Evolutionary conservation across 2,888 invertebrate genomes (phyloP), one percentile per base, ranked within the genome.

Genomic region (Gibbula magus): DNA sequence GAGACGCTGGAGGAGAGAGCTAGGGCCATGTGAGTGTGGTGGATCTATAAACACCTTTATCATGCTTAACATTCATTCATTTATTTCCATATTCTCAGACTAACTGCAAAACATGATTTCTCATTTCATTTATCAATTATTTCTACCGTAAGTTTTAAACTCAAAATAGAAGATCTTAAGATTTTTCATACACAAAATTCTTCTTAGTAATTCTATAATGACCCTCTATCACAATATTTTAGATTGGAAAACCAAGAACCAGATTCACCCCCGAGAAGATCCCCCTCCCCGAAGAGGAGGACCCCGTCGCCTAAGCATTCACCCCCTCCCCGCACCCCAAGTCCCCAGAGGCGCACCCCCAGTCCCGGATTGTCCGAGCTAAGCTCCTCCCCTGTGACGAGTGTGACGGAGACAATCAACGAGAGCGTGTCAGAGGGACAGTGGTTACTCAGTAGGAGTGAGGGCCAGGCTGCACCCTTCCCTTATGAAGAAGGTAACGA

Each of bases 391-490:
- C 77, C 61, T 0, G 81, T 81, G 8, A 74, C 83, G 54, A 81
- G 80, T 66, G 1, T 82, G 39, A 85, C 90, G 0, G 91, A 91
- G 73, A 89, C 90, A 0, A 81, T 88, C 52, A 89, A 89, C 77
- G 91, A 91, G 73, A 86, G 84, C 67, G 81, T 92, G 20, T 91
- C 91, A 0, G 92, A 91, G 85, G 92, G 92, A 20, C 91, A 92
- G 84, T 92, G 92, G 92, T 83, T 92, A 52, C 80, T 92, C 51
- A 90, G 88, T 75, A 87, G 88, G 78, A 92, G 92, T 84, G 92
- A 91, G 83, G 92, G 92, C 3, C 91, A 92, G 83, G 86, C 89
- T 32, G 88, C 89, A 4, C 87, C 85, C 45, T 85, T 89, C 76
- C 87, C 86, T 10, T 77, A 89, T 10, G 83, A 85, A 84, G 85